These are phyloP conservation scores for Xiphorhynchus elegans DNA, from an alignment of 2,113 vertebrate species.

Conservation along the genomic window DNA sequence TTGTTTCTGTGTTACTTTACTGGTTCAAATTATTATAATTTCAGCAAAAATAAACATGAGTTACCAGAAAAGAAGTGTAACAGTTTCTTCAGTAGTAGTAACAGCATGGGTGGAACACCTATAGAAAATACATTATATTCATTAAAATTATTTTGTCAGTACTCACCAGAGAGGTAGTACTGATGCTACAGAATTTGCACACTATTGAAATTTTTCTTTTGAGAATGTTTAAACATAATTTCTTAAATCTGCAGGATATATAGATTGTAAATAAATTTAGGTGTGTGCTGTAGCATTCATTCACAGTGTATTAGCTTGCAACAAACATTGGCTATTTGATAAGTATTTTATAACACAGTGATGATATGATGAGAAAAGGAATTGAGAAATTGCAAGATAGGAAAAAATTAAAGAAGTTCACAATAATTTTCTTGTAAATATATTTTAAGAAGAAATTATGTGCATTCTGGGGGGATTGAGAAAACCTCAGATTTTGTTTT, in stretches of 20 bases:
- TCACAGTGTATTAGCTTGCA: background rate
- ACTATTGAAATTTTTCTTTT: background rate
- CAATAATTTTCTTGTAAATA: background rate
- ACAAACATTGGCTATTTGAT: background rate
- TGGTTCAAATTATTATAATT: background rate
- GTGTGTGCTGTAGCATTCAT: background rate
- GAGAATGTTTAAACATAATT: background rate
- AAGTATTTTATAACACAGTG: background rate
- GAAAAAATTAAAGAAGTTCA: background rate
- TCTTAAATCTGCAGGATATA: background rate
- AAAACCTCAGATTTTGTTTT: background rate
- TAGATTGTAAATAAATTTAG: background rate
- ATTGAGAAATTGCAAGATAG: background rate
- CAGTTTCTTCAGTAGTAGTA: background rate
- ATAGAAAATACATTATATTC: background rate
- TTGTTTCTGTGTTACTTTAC: background rate
- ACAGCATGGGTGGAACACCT: background rate
- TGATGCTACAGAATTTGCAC: background rate
- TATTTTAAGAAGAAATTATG: background rate
- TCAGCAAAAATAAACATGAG: background rate
- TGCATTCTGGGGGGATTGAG: background rate
- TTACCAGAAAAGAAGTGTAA: background rate
- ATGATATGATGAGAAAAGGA: background rate
- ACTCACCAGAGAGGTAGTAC: background rate
- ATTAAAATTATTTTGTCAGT: background rate